Evolutionary conservation across 1,140 invertebrate species (phyloP).

Genomic region (Catajapyx aquilonaris): DNA sequence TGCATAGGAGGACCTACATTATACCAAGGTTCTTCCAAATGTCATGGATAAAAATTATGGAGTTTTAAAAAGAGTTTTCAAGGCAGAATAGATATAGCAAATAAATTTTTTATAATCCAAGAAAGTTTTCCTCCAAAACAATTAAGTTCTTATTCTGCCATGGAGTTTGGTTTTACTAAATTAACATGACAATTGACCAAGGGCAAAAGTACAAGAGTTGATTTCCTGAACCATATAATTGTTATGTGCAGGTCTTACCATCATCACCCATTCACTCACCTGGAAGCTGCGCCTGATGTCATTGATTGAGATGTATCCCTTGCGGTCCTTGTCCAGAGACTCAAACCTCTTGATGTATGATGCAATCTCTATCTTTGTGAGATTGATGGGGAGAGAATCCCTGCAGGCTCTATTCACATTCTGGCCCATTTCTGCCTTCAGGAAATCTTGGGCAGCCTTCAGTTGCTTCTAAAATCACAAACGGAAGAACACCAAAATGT

Average conservation of each 20-base stretch:
- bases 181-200: too few species aligned
- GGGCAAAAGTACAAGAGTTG: background rate
- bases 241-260: background rate
- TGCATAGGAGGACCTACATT: too few species aligned
- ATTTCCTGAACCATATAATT: background rate
- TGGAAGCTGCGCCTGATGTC: constrained; percentile 86
- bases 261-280: constrained; percentile 29
- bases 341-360: constrained; percentile 88
- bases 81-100: too few species aligned
- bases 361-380: constrained; percentile 86
- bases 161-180: constrained; percentile 3
- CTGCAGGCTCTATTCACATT: constrained; percentile 70
- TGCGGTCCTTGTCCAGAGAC: constrained; percentile 81
- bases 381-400: constrained; percentile 76
- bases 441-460: constrained; percentile 57
- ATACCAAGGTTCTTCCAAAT: too few species aligned
- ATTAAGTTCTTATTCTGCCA: too few species aligned
- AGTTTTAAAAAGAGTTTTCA: too few species aligned
- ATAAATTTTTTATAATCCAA: too few species aligned
- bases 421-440: constrained; percentile 91
- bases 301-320: constrained; percentile 94
- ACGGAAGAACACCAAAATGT: constrained; percentile 1
- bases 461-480: constrained; percentile 39
- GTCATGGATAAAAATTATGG: too few species aligned
- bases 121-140: too few species aligned